Percentiles rank a stretch among this genome's conserved stretches.
These are phyloP conservation scores for Mesorhabditis sp. DNA, from an alignment of 2,888 invertebrate genomes.

Conservation along the genomic window DNA sequence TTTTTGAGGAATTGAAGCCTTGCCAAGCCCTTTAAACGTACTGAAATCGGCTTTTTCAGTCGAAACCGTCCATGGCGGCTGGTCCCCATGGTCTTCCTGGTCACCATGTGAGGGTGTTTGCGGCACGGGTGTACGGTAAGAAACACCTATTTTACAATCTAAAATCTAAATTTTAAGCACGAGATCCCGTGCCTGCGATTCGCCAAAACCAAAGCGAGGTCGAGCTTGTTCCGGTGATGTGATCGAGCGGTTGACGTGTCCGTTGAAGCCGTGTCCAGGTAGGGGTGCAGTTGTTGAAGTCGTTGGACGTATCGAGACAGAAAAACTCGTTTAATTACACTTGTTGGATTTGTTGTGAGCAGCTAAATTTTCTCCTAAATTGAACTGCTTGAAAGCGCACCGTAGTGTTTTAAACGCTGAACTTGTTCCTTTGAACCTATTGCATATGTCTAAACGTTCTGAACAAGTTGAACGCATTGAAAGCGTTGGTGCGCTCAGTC, in stretches of 20 bases:
- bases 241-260: conserved; percentile 36
- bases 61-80: conserved; percentile 39
- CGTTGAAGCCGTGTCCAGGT: conserved; percentile 31
- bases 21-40: too few relatives aligned
- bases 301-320: too few relatives aligned
- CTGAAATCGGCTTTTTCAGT: conserved; percentile 26
- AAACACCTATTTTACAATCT: background rate
- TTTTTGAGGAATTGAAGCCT: too few relatives aligned
- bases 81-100: conserved; percentile 44
- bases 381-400: too few relatives aligned
- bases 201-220: conserved; percentile 40
- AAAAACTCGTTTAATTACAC: too few relatives aligned
- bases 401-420: too few relatives aligned
- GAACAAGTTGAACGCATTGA: too few relatives aligned
- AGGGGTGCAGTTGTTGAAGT: background rate
- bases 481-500: too few relatives aligned
- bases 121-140: conserved; percentile 26
- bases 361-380: too few relatives aligned
- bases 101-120: conserved; percentile 40
- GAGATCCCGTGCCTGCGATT: conserved; percentile 41
- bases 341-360: too few relatives aligned
- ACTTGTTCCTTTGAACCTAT: too few relatives aligned
- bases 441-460: too few relatives aligned
- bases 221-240: conserved; percentile 40
- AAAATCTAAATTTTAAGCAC: background rate